Evolutionary conservation across 64 coral and sea anemone species (phyloP), one percentile per base, ranked within the genome.

Genomic region (Stichodactyla mertensii): DNA sequence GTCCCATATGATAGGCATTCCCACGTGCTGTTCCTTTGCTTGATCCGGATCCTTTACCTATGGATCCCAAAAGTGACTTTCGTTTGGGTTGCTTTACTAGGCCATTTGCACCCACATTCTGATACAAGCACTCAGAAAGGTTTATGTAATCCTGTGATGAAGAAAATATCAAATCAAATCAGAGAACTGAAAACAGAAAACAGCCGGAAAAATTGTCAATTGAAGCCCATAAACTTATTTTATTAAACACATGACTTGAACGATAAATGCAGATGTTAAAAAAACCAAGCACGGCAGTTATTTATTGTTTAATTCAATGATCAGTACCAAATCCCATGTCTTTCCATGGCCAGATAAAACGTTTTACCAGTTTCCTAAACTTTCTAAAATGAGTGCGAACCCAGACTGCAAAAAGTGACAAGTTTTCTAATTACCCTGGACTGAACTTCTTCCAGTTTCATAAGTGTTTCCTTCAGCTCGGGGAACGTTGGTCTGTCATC

Each of bases 401-500:
- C 36, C 1, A 45, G 36, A 45, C 36, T 45, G 36, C 36, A 45
- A 45, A 4, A 45, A 45, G 1, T 45, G 36, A 45, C 36, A 58
- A 58, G 69, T 20, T 74, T 74, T 12, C 0, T 12, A 2, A 1
- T 51, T 85, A 85, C 83, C 83, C 60, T 85, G 10, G 83, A 62
- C 24, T 85, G 83, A 15, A 85, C 83, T 51, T 52, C 53, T 64
- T 85, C 83, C 31, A 85, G 31, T 23, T 58, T 85, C 6, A 61
- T 61, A 18, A 85, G 83, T 9, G 6, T 58, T 64, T 85, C 60
- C 27, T 85, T 64, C 27, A 85, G 52, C 12, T 58, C 55, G 4
- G 83, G 55, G 56, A 85, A 85, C 11, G 83, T 85, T 23, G 83
- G 83, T 27, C 83, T 58, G 7, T 61, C 60, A 13, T 85, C 83